Evolutionary conservation across 2,888 invertebrate genomes (phyloP), one percentile per base, ranked within the genome.

Genomic region (Caenorhabditis doughertyi): DNA sequence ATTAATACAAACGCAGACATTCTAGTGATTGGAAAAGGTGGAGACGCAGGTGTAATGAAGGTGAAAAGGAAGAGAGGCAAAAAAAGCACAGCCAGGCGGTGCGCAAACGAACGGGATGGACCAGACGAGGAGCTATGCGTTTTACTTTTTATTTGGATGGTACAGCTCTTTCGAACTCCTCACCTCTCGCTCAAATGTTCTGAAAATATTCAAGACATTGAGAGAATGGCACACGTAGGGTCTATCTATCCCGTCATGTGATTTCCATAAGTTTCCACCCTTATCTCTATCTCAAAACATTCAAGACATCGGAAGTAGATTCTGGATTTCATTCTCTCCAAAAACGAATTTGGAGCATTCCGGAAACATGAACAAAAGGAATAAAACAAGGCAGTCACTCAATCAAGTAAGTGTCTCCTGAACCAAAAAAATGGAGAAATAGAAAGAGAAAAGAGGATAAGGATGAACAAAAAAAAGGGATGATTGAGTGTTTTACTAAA

Each of bases 401-500:
- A 51, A 35, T 65, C 51, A 51, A 65, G 51, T 39, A 35, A 65
- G 65, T 32, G 65, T 65, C 47, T 65, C 35, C 35, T 35, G 42
- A 32, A 32, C 62, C 29, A 49, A 65, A 65, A 32, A 49, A 47
- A 44, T 9, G 23, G 39, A 27, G 35, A 53, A 51, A 51, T 21
- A 39, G 13, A 13, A 39, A 35, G 32, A 47, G n/a, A 42, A 51
- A 32, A 49, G 18, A 58, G 65, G 47, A 51, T 21, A 49, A 65
- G 39, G 51, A 65, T 65, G 65, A 65, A 51, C 65, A 23, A 51
- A 65, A 65, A 65, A 65, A 35, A 29, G 25, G 67, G 55, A 58
- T 70, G 70, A 60, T 71, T 71, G 71, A 58, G 60, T 60, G 71
- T 42, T 60, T 60, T 58, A 58, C 49, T 64, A 51, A 65, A 65